Evolutionary conservation across 1,140 invertebrate species (phyloP).

Genomic region (Batillaria attramentaria): DNA sequence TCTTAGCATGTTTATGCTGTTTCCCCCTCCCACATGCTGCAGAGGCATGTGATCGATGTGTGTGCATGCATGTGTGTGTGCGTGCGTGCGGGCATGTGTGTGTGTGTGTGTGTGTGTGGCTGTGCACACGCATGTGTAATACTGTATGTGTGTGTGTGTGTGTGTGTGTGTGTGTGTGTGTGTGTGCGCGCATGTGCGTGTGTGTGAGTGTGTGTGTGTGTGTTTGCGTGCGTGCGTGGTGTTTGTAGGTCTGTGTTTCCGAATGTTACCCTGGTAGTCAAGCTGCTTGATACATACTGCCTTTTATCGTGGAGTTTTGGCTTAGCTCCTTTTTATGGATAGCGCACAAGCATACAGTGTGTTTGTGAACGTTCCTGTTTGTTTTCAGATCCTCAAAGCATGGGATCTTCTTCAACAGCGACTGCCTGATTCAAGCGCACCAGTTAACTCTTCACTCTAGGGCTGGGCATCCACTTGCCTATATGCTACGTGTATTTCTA

Average conservation of each 20-base stretch:
- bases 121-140: background rate
- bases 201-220: too few species aligned
- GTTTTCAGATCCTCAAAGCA: conserved; percentile 57
- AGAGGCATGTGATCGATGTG: background rate
- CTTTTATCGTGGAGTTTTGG: background rate
- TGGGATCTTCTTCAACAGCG: conserved; percentile 53
- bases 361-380: too few species aligned
- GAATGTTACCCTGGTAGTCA: background rate
- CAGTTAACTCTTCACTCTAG: background rate
- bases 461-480: too few species aligned
- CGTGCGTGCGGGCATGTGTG: too few species aligned
- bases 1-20: conserved; percentile 17
- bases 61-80: too few species aligned
- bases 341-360: too few species aligned
- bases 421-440: background rate
- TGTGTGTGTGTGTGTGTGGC: background rate
- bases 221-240: too few species aligned
- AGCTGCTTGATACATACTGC: background rate
- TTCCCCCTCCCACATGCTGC: background rate
- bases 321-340: background rate
- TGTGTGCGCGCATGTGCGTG: too few species aligned
- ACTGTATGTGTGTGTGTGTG: conserved; percentile 12
- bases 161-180: too few species aligned
- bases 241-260: too few species aligned
- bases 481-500: too few species aligned